Evolutionary conservation across 1,140 invertebrate species (phyloP).

Genomic region (Drosophila littoralis): DNA sequence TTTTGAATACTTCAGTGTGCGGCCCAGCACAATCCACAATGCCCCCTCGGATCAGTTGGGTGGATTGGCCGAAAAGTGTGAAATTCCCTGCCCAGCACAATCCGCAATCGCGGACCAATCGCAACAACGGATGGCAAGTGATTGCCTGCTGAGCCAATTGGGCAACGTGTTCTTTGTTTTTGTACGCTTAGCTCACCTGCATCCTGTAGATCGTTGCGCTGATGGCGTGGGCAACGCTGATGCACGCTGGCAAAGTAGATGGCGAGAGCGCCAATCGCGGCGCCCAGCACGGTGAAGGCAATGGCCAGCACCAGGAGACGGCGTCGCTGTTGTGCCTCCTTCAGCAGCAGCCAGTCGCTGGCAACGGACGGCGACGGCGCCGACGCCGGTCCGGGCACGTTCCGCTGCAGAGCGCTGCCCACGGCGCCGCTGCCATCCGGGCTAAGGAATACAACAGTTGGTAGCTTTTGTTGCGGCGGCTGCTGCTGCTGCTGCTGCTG

Average conservation of each 20-base stretch:
- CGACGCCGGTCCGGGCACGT: conserved; percentile 23
- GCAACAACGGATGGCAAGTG: conserved; percentile 8
- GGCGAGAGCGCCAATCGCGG: conserved; percentile 79
- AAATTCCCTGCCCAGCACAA: no score
- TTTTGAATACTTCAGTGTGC: no score
- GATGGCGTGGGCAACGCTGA: conserved; percentile 66
- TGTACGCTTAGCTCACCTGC: conserved; percentile 52
- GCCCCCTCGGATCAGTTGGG: no score
- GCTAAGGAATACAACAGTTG: conserved; percentile 75
- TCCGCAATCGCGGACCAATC: no score
- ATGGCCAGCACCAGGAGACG: conserved; percentile 74
- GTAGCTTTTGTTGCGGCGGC: conserved; percentile 65
- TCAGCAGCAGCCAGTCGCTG: conserved; percentile 77
- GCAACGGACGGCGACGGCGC: conserved; percentile 14
- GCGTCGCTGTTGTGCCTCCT: conserved; percentile 73
- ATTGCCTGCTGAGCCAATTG: conserved; percentile 60
- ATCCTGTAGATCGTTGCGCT: conserved; percentile 28
- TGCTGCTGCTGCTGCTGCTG: conserved; percentile 21
- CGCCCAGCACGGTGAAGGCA: conserved; percentile 78
- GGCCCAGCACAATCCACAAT: no score
- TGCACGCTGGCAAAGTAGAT: conserved; percentile 80
- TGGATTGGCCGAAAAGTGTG: no score
- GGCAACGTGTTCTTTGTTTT: neutral
- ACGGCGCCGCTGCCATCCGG: conserved; percentile 64
- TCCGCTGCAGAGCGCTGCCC: conserved; percentile 57